Evolutionary conservation across 2,113 vertebrate species (phyloP), one percentile per base, ranked within the genome.

Genomic region (Neomonachus schauinslandi): DNA sequence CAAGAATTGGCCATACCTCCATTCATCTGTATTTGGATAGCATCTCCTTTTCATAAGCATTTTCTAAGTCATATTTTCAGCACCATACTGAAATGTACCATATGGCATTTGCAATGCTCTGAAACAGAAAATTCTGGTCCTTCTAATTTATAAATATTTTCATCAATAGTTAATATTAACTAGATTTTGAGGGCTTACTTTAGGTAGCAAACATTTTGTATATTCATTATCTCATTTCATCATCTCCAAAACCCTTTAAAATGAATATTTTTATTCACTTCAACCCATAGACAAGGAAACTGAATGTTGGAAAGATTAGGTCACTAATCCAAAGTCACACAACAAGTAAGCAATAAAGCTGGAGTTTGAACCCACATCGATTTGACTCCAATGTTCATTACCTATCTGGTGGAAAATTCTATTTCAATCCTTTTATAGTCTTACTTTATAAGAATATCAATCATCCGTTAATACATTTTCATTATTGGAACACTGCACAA

Each of bases 151-250:
- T 86, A 57, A 81, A 57, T 94, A 71, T 65, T 90, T 74, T 95
- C 39, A 74, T 95, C 33, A 96, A 55, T 74, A 79, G 61, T 89
- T 96, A 94, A 74, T 65, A 55, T 22, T 79, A 46, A 53, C 31
- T 79, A 76, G 57, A n/a, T 79, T 74, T 94, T 21, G 36, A 90
- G 31, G 33, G 2, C 22, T 53, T 36, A 63, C 5, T 39, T 67
- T 80, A 74, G 9, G 7, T 42, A 85, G 31, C 89, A 94, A 92
- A 87, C 33, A 95, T 77, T 55, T 55, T 77, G 82, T 80, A 74
- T 46, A 63, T 46, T 92, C 63, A 74, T 16, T 74, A 39, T 80
- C 51, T 59, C 22, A 72, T 42, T 84, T 77, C 31, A 72, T 92
- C 49, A 80, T 85, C 49, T 61, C 81, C 51, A 72, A 71, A 94